Evolutionary conservation across 2,113 vertebrate genomes (phyloP), one percentile per base, ranked within the genome.

Genomic region (Hirundichthys speculiger): DNA sequence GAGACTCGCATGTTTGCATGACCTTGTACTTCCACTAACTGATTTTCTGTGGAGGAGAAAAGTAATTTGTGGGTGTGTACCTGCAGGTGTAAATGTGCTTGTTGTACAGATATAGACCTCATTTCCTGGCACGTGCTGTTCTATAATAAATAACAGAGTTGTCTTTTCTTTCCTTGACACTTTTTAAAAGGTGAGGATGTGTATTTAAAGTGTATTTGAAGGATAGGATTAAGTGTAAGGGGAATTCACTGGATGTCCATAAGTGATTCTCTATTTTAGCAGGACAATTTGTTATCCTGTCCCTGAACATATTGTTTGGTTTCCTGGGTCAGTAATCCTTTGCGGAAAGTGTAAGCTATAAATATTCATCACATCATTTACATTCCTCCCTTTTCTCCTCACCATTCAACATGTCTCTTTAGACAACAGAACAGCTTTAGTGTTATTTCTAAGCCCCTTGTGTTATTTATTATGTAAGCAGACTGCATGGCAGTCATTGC

Each of bases 271-370:
- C 22, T 39, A 24, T 64, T 74, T 46, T 5, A 52, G 43, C 30
- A 57, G 22, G 48, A 62, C 39, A 74, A 68, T 56, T 43, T 64
- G 63, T 80, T 62, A 43, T 83, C 20, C n/a, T 69, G 34, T 64
- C 45, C 55, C 13, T 20, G 6, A 50, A 51, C 57, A 68, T 14
- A 43, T 42, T 64, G 45, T 38, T 77, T 56, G n/a, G 5, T 56
- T 63, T 56, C 72, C 22, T 41, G 63, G 61, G 66, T 78, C 52
- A 70, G 38, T 27, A 20, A 34, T 70, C 27, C 53, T 64, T 39
- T 55, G 39, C 51, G 66, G 18, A 52, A 48, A 18, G 41, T 54
- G 62, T 53, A 12, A 54, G 47, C 54, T 58, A 65, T 64, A 55
- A 65, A 73, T 75, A 70, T 56, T 24, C 39, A 60, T 63, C 9